Conservation (phyloP, 2,888 invertebrate genomes). For the Hipparchia sbordonii region DNA sequence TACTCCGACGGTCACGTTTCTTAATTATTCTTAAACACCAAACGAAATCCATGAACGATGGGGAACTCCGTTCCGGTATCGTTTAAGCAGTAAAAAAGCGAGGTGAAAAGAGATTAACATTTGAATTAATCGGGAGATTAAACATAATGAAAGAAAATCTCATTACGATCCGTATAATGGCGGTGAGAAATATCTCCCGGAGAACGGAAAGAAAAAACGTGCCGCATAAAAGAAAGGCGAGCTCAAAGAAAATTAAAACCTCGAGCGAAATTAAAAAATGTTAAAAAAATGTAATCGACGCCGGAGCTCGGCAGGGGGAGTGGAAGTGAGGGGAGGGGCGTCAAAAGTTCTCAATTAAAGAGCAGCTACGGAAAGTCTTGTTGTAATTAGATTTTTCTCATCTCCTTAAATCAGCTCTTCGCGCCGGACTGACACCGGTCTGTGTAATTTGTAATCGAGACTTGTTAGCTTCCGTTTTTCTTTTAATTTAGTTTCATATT, state of each 20-base stretch:
- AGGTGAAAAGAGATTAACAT: constrained; percentile 80
- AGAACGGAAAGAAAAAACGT: constrained; percentile 66
- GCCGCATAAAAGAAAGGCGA: constrained; percentile 72
- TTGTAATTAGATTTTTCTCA: constrained; percentile 81
- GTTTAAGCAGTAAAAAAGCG: constrained; percentile 69
- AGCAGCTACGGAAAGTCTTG: constrained; percentile 71
- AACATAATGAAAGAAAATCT: constrained; percentile 84
- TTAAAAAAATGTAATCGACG: constrained; percentile 81
- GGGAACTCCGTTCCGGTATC: constrained; percentile 61
- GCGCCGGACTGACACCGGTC: constrained; percentile 68
- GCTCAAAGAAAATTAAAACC: constrained; percentile 81
- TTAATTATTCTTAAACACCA: constrained; percentile 75
- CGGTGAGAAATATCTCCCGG: constrained; percentile 76
- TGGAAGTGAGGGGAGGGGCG: constrained; percentile 51
- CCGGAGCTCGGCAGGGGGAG: constrained; percentile 70
- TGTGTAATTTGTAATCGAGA: constrained; percentile 82
- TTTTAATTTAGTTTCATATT: constrained; percentile 65
- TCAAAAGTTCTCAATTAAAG: constrained; percentile 80
- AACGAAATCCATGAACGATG: constrained; percentile 41
- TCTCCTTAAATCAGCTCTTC: constrained; percentile 75
- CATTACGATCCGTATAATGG: constrained; percentile 80
- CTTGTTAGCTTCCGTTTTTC: constrained; percentile 74
- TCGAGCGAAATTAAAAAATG: constrained; percentile 81
- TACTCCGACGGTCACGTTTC: constrained; percentile 64
- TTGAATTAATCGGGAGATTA: constrained; percentile 83